Evolutionary conservation across 2,888 invertebrate genomes (phyloP), one percentile per base, ranked within the genome.

Genomic region (Polietes domitor): DNA sequence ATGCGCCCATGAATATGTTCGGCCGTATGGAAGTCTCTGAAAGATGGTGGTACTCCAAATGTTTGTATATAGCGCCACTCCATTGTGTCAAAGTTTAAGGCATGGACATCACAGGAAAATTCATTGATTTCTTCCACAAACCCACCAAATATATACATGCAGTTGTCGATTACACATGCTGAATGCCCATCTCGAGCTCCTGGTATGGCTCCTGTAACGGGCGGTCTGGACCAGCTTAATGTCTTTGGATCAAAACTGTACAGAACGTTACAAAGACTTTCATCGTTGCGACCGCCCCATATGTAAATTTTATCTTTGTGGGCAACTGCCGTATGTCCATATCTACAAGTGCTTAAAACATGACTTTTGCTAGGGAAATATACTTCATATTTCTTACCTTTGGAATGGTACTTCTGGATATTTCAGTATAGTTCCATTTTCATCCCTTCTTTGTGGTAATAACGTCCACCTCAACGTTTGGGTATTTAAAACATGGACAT

Each of bases 201-300:
- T 0, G 98, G 98, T 32, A 95, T 92, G 68, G 93, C 93, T 0
- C 98, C 98, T 1, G 93, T 92, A 0, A 95, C 95, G 26, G 21
- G 65, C 10, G 95, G 96, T 1, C 94, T 93, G 19, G 93, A 94
- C 96, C 96, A 97, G 88, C 93, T 93, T 43, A 94, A 92, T 77
- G 93, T 94, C 87, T 93, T 94, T 10, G 96, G 95, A 91, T 98
- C 95, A 90, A 97, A 98, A 88, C 96, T 95, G 89, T 95, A 97
- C 0, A 98, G 93, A 26, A 94, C 94, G 88, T 96, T 96, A 92
- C 97, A 97, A 6, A 97, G 87, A 47, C 90, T 88, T 87, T 94
- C 94, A 91, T 98, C 98, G 91, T 98, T 98, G 85, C 98, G 94
- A 2, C 98, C 98, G 71, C 98, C 98, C 97, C 98, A 98, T 88